Base-by-base conservation (phyloP, 1,140 invertebrate genomes). In the Heterodera carotae region DNA sequence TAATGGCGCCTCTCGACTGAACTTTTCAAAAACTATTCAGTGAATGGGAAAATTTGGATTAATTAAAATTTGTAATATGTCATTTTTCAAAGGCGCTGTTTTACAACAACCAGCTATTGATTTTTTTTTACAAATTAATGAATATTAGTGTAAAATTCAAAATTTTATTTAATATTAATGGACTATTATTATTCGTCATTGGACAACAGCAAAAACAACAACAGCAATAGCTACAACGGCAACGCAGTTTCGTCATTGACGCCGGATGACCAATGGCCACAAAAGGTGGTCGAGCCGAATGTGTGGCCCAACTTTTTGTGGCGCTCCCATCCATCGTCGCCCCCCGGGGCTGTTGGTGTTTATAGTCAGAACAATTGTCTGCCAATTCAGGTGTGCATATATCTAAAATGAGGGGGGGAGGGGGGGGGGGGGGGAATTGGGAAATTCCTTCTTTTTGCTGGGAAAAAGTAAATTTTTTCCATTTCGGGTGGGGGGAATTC, bases 221-320 rank as follows among this genome's bases (percentile, higher is more conserved):
- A 34, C 29, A 66, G n/a, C 8, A 66, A 12, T 29, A 31, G 18
- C 48, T 18, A 15, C 48, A 56, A 56, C 48, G 0, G 15, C 22
- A 2, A 5, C 12, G 5, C 48, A n/a, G 22, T 12, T 43, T 43
- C 39, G 15, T 7, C 39, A 43, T 56, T 56, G 48, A 5, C 22
- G 5, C 48, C 48, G 12, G 48, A 18, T 53, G 39, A 43, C 60
- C 12, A 74, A 62, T 74, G 72, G 72, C 72, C 72, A 33, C 56
- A 27, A 43, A 62, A 69, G 25, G 12, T 76, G 34, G 62, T 69
- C 8, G 36, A n/a, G 36, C 69, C 75, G n/a, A 53, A 78, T 25
- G 60, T 82, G 33, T 83, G 83, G 83, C 69, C 67, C 22, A 62
- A 84, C 69, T 83, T 83, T 64, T 59, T 83, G 34, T 83, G 82